Evolutionary conservation across 2,113 vertebrate species (phyloP), one percentile per base, ranked within the genome.

Genomic region (Alligator mississippiensis): DNA sequence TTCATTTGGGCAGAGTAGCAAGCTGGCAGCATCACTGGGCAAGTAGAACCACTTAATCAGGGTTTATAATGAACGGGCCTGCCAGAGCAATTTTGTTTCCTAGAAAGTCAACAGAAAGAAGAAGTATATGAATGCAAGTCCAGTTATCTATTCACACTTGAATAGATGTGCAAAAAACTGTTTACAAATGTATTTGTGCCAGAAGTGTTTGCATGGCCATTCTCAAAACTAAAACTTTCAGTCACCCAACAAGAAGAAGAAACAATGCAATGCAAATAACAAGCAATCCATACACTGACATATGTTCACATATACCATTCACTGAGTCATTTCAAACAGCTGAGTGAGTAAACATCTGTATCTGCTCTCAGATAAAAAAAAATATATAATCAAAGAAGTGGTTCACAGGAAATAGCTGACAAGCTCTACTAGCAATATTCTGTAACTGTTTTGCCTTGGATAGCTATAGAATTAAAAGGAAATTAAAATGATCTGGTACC

Each of bases 191-290:
- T 18, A 85, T 64, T 47, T 19, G 7, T 55, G 27, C 18, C 25
- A 28, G 30, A 34, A 4, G 0, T 0, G 19, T 14, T 1, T 21
- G 16, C 0, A 0, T 14, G 59, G 7, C 1, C 14, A 28, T 47
- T 12, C 11, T 2, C 34, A 58, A 68, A 27, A 15, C 25, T 38
- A 19, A 17, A 60, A 6, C 18, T 80, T 64, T 0, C 0, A 17
- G 5, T 62, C 77, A 80, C 24, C 77, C 30, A 80, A 6, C 16
- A 3, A 18, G 58, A 18, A 68, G 61, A 54, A 84, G 62, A 9
- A 75, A 9, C 2, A 76, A n/a, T 6, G 38, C 5, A 24, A 61
- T 21, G 22, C 34, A 74, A 47, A 47, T 24, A 74, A 22, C 34
- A 80, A 34, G 77, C 5, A 21, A 75, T 57, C 21, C 2, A 4